Base-by-base conservation (phyloP, 2,888 invertebrate species). In the Danaus chrysippus region DNA sequence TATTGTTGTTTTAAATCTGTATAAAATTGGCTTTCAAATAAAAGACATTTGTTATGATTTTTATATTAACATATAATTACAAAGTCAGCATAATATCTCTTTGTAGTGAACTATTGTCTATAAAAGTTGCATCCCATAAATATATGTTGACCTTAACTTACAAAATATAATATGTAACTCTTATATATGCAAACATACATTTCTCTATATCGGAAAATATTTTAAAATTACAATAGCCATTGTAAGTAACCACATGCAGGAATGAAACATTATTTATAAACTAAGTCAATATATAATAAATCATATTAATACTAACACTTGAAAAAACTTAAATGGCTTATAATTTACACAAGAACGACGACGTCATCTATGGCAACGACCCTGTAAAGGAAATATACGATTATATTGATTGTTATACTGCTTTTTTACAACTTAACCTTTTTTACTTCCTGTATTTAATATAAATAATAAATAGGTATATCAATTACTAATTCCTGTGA, bases 201-300 rank as follows among this genome's bases (percentile, higher is more conserved):
- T 42, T 57, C 54, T 49, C 13, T 44, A 54, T 41, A 17, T 55
- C 55, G 55, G 43, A 59, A 34, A 46, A n/a, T 13, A 58, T 53
- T 60, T 55, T 56, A 17, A 17, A 62, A 53, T 49, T 58, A 66
- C 52, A 61, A 61, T 61, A 61, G 46, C 55, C 53, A 60, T 56
- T 54, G 56, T 54, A 61, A 44, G 53, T 56, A 11, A 65, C 56
- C 53, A 63, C 53, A n/a, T 17, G 46, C 42, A 56, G 63, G 66
- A 63, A 66, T 66, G 63, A 59, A 61, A 63, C 42, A 57, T 54
- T 59, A 54, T 54, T 56, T 57, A 55, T 56, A 34, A 43, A 53
- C 17, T 23, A 54, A 59, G 42, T 59, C 23, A 44, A 13, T 11
- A 54, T 56, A 42, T 15, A 13, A 49, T 49, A 10, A 49, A 17